These are phyloP conservation scores for Chaetodon auriga DNA, from an alignment of 2,113 vertebrate species.

Conservation along the genomic window DNA sequence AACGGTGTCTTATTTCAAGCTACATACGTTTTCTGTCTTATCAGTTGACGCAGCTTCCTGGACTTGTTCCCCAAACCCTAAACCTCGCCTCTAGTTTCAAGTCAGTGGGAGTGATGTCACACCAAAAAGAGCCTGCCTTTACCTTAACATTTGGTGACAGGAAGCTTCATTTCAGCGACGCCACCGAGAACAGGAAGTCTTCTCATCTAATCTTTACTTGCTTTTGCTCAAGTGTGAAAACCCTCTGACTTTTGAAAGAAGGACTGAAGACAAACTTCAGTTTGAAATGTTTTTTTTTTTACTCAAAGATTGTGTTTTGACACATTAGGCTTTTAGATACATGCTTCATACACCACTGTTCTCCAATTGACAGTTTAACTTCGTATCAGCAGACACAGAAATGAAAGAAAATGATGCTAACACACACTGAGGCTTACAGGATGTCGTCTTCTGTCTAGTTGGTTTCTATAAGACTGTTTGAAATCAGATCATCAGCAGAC, in stretches of 20 bases:
- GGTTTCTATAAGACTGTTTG: neutral
- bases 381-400: neutral
- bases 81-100: conserved; percentile 79
- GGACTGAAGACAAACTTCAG: neutral
- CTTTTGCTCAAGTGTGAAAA: conserved; percentile 59
- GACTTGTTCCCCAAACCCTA: conserved; percentile 82
- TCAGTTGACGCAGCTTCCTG: conserved; percentile 88
- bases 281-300: neutral
- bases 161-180: conserved; percentile 73
- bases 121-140: conserved; percentile 81
- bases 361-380: neutral
- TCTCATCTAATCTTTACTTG: conserved; percentile 49
- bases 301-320: accelerated
- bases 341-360: neutral
- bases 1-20: conserved; percentile 45
- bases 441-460: neutral
- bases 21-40: conserved; percentile 84
- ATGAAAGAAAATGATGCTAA: neutral
- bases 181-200: conserved; percentile 80
- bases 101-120: conserved; percentile 87
- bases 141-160: conserved; percentile 81
- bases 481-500: neutral
- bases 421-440: neutral
- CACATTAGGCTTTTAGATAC: neutral
- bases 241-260: conserved; percentile 2